Conservation (phyloP, 2,888 invertebrate genomes). For the Pegoplata infirma region DNA sequence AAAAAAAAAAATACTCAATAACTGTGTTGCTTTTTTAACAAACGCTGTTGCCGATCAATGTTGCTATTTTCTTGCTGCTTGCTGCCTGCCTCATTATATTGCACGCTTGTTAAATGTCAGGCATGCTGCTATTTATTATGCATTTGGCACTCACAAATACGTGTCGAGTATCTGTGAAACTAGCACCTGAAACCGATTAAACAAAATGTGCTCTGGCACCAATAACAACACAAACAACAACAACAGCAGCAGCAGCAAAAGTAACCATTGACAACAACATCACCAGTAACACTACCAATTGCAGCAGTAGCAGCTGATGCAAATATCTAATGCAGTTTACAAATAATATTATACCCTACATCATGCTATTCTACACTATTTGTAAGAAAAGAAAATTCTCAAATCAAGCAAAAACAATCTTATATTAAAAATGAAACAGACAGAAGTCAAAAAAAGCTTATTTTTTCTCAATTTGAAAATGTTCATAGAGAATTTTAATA, state of each 20-base stretch:
- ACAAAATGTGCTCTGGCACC: conserved; percentile 59
- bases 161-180: conserved; percentile 64
- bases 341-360: no score
- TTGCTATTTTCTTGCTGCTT: conserved; percentile 29
- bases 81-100: conserved; percentile 59
- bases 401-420: no score
- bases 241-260: conserved; percentile 19
- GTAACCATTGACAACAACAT: conserved; percentile 20
- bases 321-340: conserved; percentile 48
- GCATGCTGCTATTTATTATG: conserved; percentile 65
- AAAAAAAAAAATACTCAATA: conserved; percentile 55
- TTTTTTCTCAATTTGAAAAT: no score
- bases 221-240: conserved; percentile 41
- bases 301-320: not conserved
- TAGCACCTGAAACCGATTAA: conserved; percentile 65
- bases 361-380: no score
- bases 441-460: no score
- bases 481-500: no score
- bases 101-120: conserved; percentile 66
- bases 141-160: conserved; percentile 63
- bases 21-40: conserved; percentile 31
- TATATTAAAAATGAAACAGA: no score
- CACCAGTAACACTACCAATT: not conserved
- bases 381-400: no score
- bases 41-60: not conserved